phyloP scores from a whole-genome alignment of 2,888 invertebrate genomes.

The Onchidella celtica region DNA sequence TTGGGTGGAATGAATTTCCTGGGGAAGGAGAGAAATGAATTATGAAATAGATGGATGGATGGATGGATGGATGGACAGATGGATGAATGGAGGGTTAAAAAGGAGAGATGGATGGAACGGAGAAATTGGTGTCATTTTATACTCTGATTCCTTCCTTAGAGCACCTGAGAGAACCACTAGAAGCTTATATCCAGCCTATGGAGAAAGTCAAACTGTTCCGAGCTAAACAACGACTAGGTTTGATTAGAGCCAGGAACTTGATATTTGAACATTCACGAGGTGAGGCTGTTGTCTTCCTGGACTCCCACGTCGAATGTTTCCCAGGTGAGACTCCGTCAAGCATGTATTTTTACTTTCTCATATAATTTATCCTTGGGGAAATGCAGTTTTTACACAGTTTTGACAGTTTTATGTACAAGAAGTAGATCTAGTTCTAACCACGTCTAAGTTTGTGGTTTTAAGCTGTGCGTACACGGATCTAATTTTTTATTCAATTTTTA shows the following conservation, averaged over 20 bases:
- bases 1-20: no score
- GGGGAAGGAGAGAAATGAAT: no score
- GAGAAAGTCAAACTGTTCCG: constrained; percentile 94
- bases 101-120: no score
- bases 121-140: no score
- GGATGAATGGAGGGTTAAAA: not conserved
- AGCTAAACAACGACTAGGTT: constrained; percentile 93
- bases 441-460: no score
- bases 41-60: not conserved
- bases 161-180: constrained; percentile 93
- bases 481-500: no score
- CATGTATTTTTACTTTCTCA: no score
- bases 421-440: no score
- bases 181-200: constrained; percentile 92
- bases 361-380: no score
- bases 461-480: no score
- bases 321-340: constrained; percentile 71
- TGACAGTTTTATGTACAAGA: no score
- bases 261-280: constrained; percentile 92
- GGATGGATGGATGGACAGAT: not conserved
- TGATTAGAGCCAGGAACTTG: constrained; percentile 94
- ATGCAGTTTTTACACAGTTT: no score
- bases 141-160: constrained; percentile 85
- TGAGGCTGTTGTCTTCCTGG: constrained; percentile 95
- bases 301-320: constrained; percentile 97